Percentiles rank a stretch among this genome's conserved stretches.
phyloP scores from a whole-genome alignment of 2,113 vertebrate genomes.

The human region GRCh38 chrX:20307501-20308000 shows the following conservation, averaged over 20 bases:
- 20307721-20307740: not conserved
- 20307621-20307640: slow-evolving; percentile 43
- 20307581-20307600: not conserved
- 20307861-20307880: not conserved
- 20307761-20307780: not conserved
- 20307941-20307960: no score
- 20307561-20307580: not conserved
- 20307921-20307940: not conserved
- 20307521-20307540: slow-evolving; percentile 7
- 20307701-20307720: not conserved
- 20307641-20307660: not conserved
- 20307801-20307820: not conserved
- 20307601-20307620: slow-evolving; percentile 6
- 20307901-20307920: not conserved
- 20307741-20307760: not conserved
- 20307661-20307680: not conserved
- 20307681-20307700: not conserved
- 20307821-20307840: not conserved
- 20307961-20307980: no score
- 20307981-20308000: no score
- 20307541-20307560: slow-evolving; percentile 23
- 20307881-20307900: not conserved
- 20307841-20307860: not conserved
- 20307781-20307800: slow-evolving; percentile 3
- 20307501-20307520: not conserved